Percentiles rank a stretch among this genome's conserved stretches.
phyloP scores from a whole-genome alignment of 2,888 invertebrate species.

The Apotomis betuletana region DNA sequence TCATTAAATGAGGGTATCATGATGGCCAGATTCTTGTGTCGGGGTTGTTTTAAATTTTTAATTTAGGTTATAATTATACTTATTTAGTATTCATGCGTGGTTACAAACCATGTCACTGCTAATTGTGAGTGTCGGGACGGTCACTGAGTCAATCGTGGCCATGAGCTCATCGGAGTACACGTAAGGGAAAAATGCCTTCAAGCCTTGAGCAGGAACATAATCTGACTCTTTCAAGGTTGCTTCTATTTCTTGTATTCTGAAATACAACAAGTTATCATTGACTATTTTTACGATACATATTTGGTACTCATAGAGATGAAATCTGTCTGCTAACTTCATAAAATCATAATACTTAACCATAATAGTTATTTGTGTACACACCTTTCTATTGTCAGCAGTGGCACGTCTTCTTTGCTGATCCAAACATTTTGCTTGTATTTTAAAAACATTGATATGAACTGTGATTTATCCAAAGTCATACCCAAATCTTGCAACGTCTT shows the following conservation, averaged over 20 bases:
- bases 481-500: conserved; percentile 46
- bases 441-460: conserved; percentile 43
- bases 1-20: no score
- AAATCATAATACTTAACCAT: conserved; percentile 15
- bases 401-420: conserved; percentile 43
- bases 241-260: conserved; percentile 49
- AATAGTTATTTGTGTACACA: conserved; percentile 42
- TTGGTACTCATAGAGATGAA: no score
- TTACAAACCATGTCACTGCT: conserved; percentile 36
- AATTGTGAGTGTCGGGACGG: conserved; percentile 47
- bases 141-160: conserved; percentile 52
- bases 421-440: conserved; percentile 43
- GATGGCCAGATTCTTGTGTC: no score
- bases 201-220: conserved; percentile 47
- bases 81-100: neutral
- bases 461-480: conserved; percentile 42
- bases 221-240: conserved; percentile 31
- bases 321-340: no score
- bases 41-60: no score
- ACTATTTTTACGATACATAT: neutral
- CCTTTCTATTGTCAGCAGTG: conserved; percentile 46
- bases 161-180: conserved; percentile 56
- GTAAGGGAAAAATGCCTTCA: conserved; percentile 52
- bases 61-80: no score
- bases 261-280: conserved; percentile 35